Evolutionary conservation across 2,888 invertebrate species (phyloP).

Genomic region (Alitta virens): DNA sequence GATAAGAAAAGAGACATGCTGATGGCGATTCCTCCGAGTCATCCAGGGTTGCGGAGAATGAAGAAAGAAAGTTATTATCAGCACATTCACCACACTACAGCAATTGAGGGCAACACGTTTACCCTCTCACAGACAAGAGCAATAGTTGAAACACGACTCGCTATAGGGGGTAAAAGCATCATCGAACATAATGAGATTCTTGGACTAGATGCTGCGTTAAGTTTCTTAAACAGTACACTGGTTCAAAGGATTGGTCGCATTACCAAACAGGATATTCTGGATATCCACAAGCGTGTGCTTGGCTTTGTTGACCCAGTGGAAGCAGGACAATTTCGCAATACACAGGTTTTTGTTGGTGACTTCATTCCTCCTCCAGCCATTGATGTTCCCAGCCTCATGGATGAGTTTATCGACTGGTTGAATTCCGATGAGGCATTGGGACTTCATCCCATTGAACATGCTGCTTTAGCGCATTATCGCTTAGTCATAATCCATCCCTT

Average conservation of each 20-base stretch:
- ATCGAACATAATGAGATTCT: slow-evolving; percentile 96
- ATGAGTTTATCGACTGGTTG: slow-evolving; percentile 87
- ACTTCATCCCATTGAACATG: slow-evolving; percentile 89
- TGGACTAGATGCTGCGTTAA: slow-evolving; percentile 86
- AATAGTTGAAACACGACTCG: slow-evolving; percentile 81
- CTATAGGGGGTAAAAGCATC: slow-evolving; percentile 83
- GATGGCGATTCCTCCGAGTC: slow-evolving; percentile 76
- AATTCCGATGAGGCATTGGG: slow-evolving; percentile 78
- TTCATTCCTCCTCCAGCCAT: slow-evolving; percentile 88
- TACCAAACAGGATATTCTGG: slow-evolving; percentile 80
- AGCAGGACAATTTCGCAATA: slow-evolving; percentile 77
- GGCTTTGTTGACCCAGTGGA: slow-evolving; percentile 93
- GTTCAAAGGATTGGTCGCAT: slow-evolving; percentile 71
- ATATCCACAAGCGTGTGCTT: slow-evolving; percentile 87
- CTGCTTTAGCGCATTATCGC: slow-evolving; percentile 95
- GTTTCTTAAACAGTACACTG: slow-evolving; percentile 75
- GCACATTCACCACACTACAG: slow-evolving; percentile 95
- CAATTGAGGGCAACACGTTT: slow-evolving; percentile 97
- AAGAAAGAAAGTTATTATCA: slow-evolving; percentile 92
- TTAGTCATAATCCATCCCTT: slow-evolving; percentile 96
- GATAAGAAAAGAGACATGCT: slow-evolving; percentile 82
- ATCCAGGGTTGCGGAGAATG: slow-evolving; percentile 77
- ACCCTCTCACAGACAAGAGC: slow-evolving; percentile 86
- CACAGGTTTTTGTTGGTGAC: slow-evolving; percentile 84
- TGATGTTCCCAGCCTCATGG: slow-evolving; percentile 78